Conservation (phyloP, 2,888 invertebrate species). For the Polyploca ridens region DNA sequence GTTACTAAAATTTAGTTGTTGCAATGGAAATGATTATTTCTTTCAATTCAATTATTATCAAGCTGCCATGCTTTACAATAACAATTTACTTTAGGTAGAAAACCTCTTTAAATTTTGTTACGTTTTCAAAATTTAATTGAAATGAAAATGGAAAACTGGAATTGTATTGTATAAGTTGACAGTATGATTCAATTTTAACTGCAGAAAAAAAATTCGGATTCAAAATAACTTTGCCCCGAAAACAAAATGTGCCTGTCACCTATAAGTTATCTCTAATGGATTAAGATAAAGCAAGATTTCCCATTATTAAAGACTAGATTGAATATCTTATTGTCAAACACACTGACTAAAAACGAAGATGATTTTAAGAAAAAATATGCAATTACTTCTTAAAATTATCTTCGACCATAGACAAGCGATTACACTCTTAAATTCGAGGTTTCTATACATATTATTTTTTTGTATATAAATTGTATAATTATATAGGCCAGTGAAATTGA, state of each 20-base stretch:
- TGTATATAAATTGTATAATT: constrained; percentile 62
- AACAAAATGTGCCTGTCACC: constrained; percentile 32
- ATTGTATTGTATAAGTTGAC: background rate
- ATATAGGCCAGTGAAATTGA: constrained; percentile 80
- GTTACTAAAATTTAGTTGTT: background rate
- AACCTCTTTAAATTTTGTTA: too few species aligned
- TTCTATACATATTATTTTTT: constrained; percentile 55
- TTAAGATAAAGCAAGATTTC: constrained; percentile 66
- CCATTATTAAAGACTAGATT: constrained; percentile 72
- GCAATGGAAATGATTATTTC: background rate
- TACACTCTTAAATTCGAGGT: constrained; percentile 78
- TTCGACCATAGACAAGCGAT: constrained; percentile 41
- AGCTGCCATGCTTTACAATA: background rate
- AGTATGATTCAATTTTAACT: background rate
- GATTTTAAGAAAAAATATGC: background rate
- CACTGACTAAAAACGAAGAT: constrained; percentile 41
- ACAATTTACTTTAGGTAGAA: too few species aligned
- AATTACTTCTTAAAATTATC: constrained; percentile 22
- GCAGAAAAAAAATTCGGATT: constrained; percentile 17
- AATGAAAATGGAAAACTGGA: background rate
- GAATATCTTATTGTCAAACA: constrained; percentile 77
- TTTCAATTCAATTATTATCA: background rate
- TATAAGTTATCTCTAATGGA: constrained; percentile 31
- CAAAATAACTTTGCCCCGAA: constrained; percentile 23
- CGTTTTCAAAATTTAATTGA: too few species aligned